Evolutionary conservation across 2,113 vertebrate species (phyloP).

Genomic region (Misgurnus mizolepis): DNA sequence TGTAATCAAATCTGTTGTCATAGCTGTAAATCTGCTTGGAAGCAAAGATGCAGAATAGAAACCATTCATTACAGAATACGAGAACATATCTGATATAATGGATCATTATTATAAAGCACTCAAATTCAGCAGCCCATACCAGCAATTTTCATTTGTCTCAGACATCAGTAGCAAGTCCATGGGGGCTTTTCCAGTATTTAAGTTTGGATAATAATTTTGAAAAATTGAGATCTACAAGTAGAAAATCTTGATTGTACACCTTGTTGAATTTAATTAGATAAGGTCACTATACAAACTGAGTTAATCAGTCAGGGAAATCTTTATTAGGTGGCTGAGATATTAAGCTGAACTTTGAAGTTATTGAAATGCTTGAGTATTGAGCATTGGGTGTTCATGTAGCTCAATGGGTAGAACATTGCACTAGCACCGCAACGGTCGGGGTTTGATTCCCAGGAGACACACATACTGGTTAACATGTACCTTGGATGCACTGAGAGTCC

Average conservation of each 20-base stretch:
- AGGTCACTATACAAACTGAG: not conserved
- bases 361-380: not conserved
- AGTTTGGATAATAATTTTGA: not conserved
- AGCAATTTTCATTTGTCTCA: not conserved
- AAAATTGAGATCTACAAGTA: not conserved
- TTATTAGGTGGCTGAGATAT: constrained; percentile 18
- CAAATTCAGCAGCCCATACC: not conserved
- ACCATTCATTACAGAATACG: constrained; percentile 8
- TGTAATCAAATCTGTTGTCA: constrained; percentile 23
- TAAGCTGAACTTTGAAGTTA: not conserved
- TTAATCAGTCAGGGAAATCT: not conserved
- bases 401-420: no score
- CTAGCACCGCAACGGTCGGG: no score
- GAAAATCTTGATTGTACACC: not conserved
- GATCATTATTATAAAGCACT: constrained; percentile 5
- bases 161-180: not conserved
- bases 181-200: not conserved
- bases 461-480: no score
- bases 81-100: not conserved
- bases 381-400: not conserved
- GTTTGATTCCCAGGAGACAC: no score
- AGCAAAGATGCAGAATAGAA: constrained; percentile 12
- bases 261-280: not conserved
- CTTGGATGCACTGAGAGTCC: no score
- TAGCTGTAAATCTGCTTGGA: constrained; percentile 23